These are phyloP conservation scores for Drosophila kohkoa DNA, from an alignment of 1,140 invertebrate species.

Conservation along the genomic window DNA sequence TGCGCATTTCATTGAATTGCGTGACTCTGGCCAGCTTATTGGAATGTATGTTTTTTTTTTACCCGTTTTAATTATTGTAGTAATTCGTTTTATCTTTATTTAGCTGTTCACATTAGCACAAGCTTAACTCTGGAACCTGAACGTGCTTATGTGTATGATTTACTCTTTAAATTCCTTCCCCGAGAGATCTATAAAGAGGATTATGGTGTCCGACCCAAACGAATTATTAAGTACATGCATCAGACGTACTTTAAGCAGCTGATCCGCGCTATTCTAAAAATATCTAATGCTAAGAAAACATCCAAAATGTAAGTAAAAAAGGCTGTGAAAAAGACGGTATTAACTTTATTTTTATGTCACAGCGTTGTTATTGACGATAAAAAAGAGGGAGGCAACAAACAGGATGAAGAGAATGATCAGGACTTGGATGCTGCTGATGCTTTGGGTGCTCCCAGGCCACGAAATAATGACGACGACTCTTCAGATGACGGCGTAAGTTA, in stretches of 20 bases:
- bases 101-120: slow-evolving; percentile 88
- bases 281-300: slow-evolving; percentile 60
- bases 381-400: slow-evolving; percentile 57
- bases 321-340: slow-evolving; percentile 23
- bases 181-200: slow-evolving; percentile 89
- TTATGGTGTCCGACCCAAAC: slow-evolving; percentile 89
- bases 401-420: slow-evolving; percentile 72
- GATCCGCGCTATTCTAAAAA: slow-evolving; percentile 86
- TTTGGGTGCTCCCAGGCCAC: slow-evolving; percentile 10
- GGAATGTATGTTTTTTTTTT: slow-evolving; percentile 85
- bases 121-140: slow-evolving; percentile 86
- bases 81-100: neutral
- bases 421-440: slow-evolving; percentile 78
- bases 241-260: slow-evolving; percentile 88
- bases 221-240: slow-evolving; percentile 89
- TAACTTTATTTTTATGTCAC: neutral
- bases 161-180: slow-evolving; percentile 91
- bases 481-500: slow-evolving; percentile 86
- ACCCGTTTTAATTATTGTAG: neutral
- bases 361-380: slow-evolving; percentile 76
- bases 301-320: slow-evolving; percentile 57
- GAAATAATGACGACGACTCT: slow-evolving; percentile 75
- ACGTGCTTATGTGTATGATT: slow-evolving; percentile 86
- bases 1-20: slow-evolving; percentile 90
- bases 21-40: slow-evolving; percentile 92